Evolutionary conservation across 2,888 invertebrate genomes (phyloP).

Genomic region (Caenorhabditis angaria): DNA sequence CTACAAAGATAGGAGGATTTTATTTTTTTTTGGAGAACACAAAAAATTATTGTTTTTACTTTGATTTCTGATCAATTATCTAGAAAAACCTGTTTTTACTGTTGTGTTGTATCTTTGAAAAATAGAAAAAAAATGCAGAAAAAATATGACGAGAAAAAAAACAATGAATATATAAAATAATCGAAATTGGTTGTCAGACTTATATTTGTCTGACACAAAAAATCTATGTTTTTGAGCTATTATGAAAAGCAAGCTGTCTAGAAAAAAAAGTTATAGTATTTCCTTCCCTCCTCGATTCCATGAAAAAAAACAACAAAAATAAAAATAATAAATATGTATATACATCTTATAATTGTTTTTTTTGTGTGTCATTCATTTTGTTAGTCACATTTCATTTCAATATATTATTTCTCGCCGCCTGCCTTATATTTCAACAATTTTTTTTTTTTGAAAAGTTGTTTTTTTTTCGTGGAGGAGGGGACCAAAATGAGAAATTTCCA

Average conservation of each 20-base stretch:
- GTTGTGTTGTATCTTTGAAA: not conserved
- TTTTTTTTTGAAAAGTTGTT: not conserved
- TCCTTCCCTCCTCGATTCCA: not conserved
- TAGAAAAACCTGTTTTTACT: too few species aligned
- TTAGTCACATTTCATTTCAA: not conserved
- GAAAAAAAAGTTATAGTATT: not conserved
- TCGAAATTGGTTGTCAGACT: not conserved
- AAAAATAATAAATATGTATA: conserved; percentile 1
- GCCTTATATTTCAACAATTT: not conserved
- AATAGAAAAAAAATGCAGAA: not conserved
- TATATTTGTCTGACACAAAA: too few species aligned
- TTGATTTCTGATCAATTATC: too few species aligned
- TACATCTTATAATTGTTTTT: not conserved
- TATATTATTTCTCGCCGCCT: not conserved
- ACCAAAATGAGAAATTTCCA: too few species aligned
- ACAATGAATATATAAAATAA: not conserved
- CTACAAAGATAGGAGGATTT: not conserved
- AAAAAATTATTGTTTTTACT: too few species aligned
- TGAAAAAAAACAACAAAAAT: not conserved
- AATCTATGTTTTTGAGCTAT: not conserved
- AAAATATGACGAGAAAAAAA: not conserved
- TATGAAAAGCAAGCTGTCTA: not conserved
- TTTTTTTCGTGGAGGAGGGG: too few species aligned
- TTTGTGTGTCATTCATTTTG: too few species aligned
- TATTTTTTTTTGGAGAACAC: too few species aligned